phyloP scores from a whole-genome alignment of 1,140 invertebrate genomes.

The Himalopsyche phryganea region DNA sequence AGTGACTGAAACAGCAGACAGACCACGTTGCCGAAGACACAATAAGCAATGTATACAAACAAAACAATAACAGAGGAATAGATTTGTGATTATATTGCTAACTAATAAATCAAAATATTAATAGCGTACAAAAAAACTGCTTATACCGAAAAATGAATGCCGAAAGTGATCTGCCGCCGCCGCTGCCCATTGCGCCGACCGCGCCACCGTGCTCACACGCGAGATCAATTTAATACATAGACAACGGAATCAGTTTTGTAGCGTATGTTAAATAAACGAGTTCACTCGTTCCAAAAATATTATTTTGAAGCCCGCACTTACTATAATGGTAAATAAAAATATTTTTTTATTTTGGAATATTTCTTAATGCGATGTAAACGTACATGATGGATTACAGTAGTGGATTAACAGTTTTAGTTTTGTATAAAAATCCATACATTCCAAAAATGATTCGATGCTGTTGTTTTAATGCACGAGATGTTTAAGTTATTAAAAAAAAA shows the following conservation, averaged over 20 bases:
- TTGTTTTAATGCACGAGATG: too few relatives aligned
- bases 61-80: neutral
- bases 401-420: too few relatives aligned
- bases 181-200: slow-evolving; percentile 10
- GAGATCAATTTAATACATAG: slow-evolving; percentile 25
- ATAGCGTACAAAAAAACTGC: neutral
- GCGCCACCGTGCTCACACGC: slow-evolving; percentile 1
- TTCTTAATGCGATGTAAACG: too few relatives aligned
- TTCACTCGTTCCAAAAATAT: too few relatives aligned
- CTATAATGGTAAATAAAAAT: too few relatives aligned
- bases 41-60: slow-evolving; percentile 1
- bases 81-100: neutral
- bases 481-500: too few relatives aligned
- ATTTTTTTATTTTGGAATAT: too few relatives aligned
- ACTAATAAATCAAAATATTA: slow-evolving; percentile 5
- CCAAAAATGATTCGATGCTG: too few relatives aligned
- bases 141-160: slow-evolving; percentile 12
- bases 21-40: neutral
- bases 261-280: too few relatives aligned
- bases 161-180: slow-evolving; percentile 13
- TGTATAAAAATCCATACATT: too few relatives aligned
- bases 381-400: too few relatives aligned
- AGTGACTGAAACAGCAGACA: slow-evolving; percentile 5
- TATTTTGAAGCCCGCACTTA: too few relatives aligned
- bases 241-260: slow-evolving; percentile 5